Base-by-base conservation (phyloP, 2,113 vertebrate genomes). In the Piprites chloris region DNA sequence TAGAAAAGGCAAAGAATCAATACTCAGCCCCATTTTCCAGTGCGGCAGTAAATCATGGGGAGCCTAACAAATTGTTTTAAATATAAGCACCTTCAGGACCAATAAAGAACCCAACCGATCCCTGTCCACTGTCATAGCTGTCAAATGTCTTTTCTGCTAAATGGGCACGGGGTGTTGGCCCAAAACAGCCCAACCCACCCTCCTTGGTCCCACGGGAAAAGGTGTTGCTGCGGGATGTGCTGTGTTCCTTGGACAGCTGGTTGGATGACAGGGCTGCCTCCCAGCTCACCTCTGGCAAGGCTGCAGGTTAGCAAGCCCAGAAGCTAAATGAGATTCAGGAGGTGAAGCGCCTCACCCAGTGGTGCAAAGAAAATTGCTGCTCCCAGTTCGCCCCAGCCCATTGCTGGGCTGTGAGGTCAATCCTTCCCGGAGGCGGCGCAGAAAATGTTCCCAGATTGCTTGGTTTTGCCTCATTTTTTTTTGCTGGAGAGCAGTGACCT, bases 1-100 rank as follows among this genome's bases (percentile, higher is more conserved):
- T 96, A 98, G 98, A 97, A 98, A 98, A 98, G 98, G 98, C 98
- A 96, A 96, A 97, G 98, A 98, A 98, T 99, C 98, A 97, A 98
- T 98, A 98, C 98, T 85, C 96, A 86, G 97, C 96, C 97, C 98
- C 97, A 97, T 98, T 98, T 98, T 97, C 96, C 97, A 97, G 97
- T 9, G 50, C 52, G 84, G 97, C 97, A 59, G 97, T 98, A 98
- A 98, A 98, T 98, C 98, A 98, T 1, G 63, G 97, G 97, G 97
- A 95, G 97, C 97, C 97, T 98, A 98, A 98, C 98, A 98, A 98
- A 98, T 98, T 97, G 97, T 96, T 97, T 98, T 98, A 98, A 98
- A 97, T 97, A 98, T 58, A 97, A 98, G 98, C 97, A 97, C 98
- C 98, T 98, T 98, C 97, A 97, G 97, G 97, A 97, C 97, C 97